phyloP scores from a whole-genome alignment of 2,888 invertebrate species.

The Drosophila quinaria region DNA sequence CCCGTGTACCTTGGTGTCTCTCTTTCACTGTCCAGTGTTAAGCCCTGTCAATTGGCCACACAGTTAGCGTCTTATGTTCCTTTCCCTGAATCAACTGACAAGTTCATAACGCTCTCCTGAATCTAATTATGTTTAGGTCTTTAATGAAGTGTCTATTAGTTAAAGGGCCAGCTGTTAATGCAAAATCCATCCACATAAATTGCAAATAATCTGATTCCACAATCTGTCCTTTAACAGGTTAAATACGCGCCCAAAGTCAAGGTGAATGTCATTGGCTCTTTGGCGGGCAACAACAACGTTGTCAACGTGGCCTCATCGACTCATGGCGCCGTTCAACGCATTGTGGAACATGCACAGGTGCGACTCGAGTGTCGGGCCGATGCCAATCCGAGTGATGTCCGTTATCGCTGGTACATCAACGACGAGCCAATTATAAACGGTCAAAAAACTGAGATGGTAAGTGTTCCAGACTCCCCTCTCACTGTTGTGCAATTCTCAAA shows the following conservation, averaged over 20 bases:
- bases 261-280: constrained; percentile 87
- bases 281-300: neutral
- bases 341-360: constrained; percentile 93
- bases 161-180: neutral
- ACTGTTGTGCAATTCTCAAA: constrained; percentile 24
- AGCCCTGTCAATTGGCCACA: constrained; percentile 27
- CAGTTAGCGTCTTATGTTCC: neutral
- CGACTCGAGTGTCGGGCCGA: constrained; percentile 93
- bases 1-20: neutral
- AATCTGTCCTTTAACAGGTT: constrained; percentile 87
- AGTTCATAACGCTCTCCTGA: constrained; percentile 47
- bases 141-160: neutral
- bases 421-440: constrained; percentile 93
- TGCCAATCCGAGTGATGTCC: constrained; percentile 94
- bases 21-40: neutral
- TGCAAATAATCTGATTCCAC: constrained; percentile 1
- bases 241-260: constrained; percentile 96
- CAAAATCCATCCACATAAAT: neutral
- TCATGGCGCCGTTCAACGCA: constrained; percentile 86
- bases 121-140: constrained; percentile 26
- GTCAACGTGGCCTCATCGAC: neutral
- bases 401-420: constrained; percentile 95
- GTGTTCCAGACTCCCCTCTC: constrained; percentile 50
- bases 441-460: constrained; percentile 92
- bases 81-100: constrained; percentile 35